Evolutionary conservation across 1,140 invertebrate genomes (phyloP).

Genomic region (Aphis craccivora): DNA sequence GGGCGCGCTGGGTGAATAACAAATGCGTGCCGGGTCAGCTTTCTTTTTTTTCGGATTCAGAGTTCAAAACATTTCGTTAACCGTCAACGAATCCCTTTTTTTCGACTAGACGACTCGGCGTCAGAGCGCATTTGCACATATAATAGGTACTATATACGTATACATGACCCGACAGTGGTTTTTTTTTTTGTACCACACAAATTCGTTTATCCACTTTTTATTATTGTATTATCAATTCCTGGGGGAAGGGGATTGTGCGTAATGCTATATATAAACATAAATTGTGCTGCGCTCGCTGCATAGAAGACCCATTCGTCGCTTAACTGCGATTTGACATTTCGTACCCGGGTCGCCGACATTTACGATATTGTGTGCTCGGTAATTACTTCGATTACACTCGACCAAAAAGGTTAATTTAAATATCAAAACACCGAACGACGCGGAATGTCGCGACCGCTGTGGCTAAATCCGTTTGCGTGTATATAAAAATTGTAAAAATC

Average conservation of each 20-base stretch:
- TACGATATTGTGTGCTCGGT: neutral
- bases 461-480: neutral
- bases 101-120: neutral
- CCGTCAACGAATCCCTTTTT: neutral
- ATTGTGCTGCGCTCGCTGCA: neutral
- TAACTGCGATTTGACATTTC: slow-evolving; percentile 43
- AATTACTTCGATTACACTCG: slow-evolving; percentile 48
- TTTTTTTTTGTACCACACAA: slow-evolving; percentile 5
- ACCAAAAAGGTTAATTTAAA: slow-evolving; percentile 55
- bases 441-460: neutral
- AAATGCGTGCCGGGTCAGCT: slow-evolving; percentile 39
- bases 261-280: slow-evolving; percentile 2
- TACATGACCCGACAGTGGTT: neutral
- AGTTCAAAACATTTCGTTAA: neutral
- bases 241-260: neutral
- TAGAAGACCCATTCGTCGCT: neutral
- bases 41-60: slow-evolving; percentile 7
- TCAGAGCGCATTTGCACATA: neutral
- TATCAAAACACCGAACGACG: neutral
- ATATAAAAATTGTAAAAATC: neutral
- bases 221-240: neutral
- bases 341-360: slow-evolving; percentile 29
- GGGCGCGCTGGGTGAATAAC: slow-evolving; percentile 28
- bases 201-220: neutral
- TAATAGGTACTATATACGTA: neutral